These are phyloP conservation scores for Reticulitermes lucifugus DNA, from an alignment of 2,888 invertebrate genomes.

Conservation along the genomic window DNA sequence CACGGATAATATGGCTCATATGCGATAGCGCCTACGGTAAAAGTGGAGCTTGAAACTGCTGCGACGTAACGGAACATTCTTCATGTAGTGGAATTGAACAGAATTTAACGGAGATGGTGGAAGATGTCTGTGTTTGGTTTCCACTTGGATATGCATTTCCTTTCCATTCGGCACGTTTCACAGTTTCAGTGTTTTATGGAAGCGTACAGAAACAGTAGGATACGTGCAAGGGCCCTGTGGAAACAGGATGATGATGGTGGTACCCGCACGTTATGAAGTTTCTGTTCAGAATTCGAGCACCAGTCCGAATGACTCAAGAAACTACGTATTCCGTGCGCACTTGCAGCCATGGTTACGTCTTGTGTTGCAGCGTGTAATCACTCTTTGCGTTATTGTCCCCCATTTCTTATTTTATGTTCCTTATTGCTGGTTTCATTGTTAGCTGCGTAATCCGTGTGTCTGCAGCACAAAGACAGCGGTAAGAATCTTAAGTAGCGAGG, in stretches of 20 bases:
- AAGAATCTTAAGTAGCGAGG: too few species aligned
- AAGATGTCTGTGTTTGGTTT: constrained; percentile 3
- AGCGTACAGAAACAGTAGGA: neutral
- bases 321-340: neutral
- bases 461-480: neutral
- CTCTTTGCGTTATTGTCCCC: neutral
- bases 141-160: neutral
- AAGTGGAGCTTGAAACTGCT: neutral
- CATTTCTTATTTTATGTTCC: neutral
- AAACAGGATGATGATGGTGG: neutral
- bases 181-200: neutral
- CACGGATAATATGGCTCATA: neutral
- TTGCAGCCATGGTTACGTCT: neutral
- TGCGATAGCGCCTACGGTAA: neutral
- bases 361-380: neutral
- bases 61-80: neutral
- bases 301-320: neutral
- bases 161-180: neutral
- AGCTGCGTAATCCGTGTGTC: neutral
- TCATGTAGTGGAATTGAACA: too few species aligned
- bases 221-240: neutral
- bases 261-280: neutral
- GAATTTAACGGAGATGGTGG: too few species aligned
- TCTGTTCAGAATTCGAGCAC: neutral
- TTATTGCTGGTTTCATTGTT: neutral